Percentiles rank a stretch among this genome's conserved stretches.
These are phyloP conservation scores for Microcebus griseorufus DNA, from an alignment of 2,113 vertebrate genomes.

Conservation along the genomic window DNA sequence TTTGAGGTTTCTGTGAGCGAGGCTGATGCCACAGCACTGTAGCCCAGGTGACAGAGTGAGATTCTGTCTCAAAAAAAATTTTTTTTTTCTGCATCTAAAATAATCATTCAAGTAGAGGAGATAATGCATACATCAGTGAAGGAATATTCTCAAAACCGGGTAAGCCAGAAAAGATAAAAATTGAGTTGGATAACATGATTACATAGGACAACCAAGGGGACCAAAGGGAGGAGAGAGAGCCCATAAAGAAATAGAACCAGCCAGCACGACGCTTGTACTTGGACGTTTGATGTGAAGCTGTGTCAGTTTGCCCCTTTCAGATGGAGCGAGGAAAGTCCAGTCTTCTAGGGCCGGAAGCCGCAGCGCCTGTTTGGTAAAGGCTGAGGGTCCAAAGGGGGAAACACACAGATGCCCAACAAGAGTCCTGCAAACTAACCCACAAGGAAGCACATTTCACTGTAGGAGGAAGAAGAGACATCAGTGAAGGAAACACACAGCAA, in stretches of 20 bases:
- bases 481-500: neutral
- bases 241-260: neutral
- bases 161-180: neutral
- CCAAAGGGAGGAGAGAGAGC: neutral
- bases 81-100: neutral
- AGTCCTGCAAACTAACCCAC: neutral
- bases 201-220: neutral
- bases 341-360: neutral
- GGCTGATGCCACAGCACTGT: too few species aligned
- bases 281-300: too few species aligned
- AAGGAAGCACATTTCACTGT: neutral
- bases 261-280: neutral
- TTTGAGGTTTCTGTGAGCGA: too few species aligned
- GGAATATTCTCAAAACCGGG: neutral
- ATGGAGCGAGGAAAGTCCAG: too few species aligned
- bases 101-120: neutral
- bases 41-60: too few species aligned
- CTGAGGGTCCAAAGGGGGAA: neutral
- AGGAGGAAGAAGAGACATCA: neutral
- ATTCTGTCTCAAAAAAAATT: neutral
- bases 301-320: fast-evolving
- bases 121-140: neutral
- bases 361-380: neutral
- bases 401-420: neutral
- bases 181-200: neutral